A percentile compares a stretch with the other conserved stretches of the same genome.
Evolutionary conservation across 2,888 invertebrate species (phyloP).

Genomic region (Girardia tigrina): DNA sequence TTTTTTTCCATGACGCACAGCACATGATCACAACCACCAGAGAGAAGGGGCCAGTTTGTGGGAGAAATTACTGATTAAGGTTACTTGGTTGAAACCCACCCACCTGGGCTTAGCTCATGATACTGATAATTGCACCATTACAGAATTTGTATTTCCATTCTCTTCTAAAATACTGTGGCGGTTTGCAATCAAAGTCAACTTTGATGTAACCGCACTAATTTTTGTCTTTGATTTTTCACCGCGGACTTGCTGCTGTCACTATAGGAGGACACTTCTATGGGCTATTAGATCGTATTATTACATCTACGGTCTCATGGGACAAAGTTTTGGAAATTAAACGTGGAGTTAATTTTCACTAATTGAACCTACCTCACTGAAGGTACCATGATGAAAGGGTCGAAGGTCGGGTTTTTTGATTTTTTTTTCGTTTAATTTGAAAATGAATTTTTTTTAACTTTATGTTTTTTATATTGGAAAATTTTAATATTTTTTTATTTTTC

Average conservation of each 20-base stretch:
- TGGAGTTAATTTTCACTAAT: background rate
- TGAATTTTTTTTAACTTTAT: no score
- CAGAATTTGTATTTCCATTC: background rate
- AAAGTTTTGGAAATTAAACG: background rate
- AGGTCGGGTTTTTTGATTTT: no score
- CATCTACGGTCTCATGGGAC: background rate
- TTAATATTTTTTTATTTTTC: no score
- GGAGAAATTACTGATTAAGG: constrained; percentile 16
- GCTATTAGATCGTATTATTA: constrained; percentile 11
- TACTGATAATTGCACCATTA: constrained; percentile 9
- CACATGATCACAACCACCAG: background rate
- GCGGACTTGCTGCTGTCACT: constrained; percentile 7
- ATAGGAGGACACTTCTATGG: background rate
- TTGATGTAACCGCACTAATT: constrained; percentile 14
- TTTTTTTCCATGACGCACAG: background rate
- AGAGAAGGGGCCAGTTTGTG: background rate
- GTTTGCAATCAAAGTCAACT: background rate
- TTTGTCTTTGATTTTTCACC: constrained; percentile 13
- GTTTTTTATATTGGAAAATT: no score
- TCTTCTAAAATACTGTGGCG: background rate
- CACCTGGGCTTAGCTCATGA: constrained; percentile 23
- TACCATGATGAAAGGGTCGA: no score
- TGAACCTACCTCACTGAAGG: background rate
- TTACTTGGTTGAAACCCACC: constrained; percentile 23
- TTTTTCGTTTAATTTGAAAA: no score